Evolutionary conservation across 1,140 invertebrate species (phyloP).

Genomic region (Agraylea sexmaculata): DNA sequence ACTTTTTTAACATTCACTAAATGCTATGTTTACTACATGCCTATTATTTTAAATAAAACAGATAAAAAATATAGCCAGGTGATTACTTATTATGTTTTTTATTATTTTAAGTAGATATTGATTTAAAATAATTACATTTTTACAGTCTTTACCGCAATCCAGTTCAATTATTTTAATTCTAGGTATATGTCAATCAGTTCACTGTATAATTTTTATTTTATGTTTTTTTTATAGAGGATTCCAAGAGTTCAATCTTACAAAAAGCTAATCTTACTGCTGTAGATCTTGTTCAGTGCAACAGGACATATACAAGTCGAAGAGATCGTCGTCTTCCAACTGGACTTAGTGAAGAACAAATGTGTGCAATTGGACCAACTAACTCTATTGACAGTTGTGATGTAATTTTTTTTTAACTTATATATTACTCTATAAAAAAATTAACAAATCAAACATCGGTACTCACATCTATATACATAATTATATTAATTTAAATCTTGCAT

Average conservation of each 20-base stretch:
- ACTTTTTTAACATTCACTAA: no score
- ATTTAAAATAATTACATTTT: no score
- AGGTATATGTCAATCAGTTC: no score
- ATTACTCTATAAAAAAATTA: no score
- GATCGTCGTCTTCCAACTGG: constrained; percentile 4
- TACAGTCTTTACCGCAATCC: no score
- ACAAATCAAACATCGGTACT: no score
- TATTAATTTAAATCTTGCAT: neutral
- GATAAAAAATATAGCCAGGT: no score
- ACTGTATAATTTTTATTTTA: constrained; percentile 1
- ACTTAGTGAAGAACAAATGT: constrained; percentile 5
- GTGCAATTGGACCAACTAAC: neutral
- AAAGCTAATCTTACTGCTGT: constrained; percentile 5
- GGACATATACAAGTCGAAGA: neutral
- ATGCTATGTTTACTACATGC: no score
- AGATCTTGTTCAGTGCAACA: neutral
- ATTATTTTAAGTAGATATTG: no score
- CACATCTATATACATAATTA: neutral
- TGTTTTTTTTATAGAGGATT: neutral
- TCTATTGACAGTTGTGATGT: constrained; percentile 7
- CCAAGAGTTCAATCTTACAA: neutral
- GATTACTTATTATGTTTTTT: no score
- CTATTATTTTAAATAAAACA: no score
- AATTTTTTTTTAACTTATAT: neutral
- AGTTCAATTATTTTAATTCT: no score